Percentiles rank a stretch among this genome's conserved stretches.
These are phyloP conservation scores for Arbacia lixula DNA, from an alignment of 53 echinoderm and acorn worm species.

Conservation along the genomic window DNA sequence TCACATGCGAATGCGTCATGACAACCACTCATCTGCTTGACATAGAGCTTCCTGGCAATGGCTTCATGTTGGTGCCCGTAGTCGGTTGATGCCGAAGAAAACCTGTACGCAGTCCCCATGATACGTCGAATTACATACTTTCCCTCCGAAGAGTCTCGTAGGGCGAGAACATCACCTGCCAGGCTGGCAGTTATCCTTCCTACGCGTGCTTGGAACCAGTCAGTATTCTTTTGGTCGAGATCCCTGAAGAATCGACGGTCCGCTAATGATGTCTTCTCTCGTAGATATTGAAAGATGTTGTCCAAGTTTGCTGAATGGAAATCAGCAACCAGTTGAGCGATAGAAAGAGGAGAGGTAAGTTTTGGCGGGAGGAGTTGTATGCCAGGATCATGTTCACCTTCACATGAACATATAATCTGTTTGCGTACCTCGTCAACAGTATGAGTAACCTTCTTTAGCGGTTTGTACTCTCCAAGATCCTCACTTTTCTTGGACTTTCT, in stretches of 20 bases:
- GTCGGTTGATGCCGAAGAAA: background rate
- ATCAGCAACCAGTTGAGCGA: background rate
- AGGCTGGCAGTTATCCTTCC: slow-evolving; percentile 31
- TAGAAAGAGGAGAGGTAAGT: background rate
- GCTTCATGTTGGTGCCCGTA: background rate
- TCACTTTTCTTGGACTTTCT: background rate
- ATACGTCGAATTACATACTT: background rate
- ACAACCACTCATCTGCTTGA: background rate
- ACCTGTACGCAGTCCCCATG: background rate
- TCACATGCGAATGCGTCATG: background rate
- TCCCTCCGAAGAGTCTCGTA: background rate
- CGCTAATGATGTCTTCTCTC: background rate
- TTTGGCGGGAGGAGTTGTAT: background rate
- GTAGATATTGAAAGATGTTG: no score
- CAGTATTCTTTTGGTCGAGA: background rate
- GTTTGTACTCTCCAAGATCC: background rate
- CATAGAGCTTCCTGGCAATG: background rate
- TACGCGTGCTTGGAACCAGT: background rate
- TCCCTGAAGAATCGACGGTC: background rate
- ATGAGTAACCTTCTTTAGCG: background rate
- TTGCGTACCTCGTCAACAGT: background rate
- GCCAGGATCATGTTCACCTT: background rate
- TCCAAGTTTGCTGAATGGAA: no score
- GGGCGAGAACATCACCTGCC: background rate
- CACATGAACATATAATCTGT: background rate